These are phyloP conservation scores for Danio aesculapii DNA, from an alignment of 2,797 vertebrate species.

Conservation along the genomic window DNA sequence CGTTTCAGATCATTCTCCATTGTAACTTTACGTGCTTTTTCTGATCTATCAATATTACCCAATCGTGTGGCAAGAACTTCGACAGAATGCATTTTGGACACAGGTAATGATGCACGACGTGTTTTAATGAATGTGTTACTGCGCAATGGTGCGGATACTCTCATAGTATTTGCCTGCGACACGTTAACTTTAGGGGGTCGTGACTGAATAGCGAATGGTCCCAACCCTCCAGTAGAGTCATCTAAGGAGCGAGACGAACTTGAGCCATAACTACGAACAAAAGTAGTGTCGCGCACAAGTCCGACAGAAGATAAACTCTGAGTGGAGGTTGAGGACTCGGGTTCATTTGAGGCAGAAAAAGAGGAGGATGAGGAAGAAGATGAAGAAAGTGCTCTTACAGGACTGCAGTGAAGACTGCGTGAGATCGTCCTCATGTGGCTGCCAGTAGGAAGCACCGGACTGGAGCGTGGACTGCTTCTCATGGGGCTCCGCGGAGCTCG, in stretches of 20 bases:
- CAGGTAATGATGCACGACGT: slow-evolving; percentile 60
- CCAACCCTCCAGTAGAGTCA: slow-evolving; percentile 38
- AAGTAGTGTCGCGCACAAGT: slow-evolving; percentile 76
- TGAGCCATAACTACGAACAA: slow-evolving; percentile 75
- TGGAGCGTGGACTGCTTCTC: slow-evolving; percentile 80
- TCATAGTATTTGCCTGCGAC: slow-evolving; percentile 49
- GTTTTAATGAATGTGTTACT: slow-evolving; percentile 77
- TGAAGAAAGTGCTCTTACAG: slow-evolving; percentile 76
- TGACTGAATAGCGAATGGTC: slow-evolving; percentile 43
- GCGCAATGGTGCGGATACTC: slow-evolving; percentile 68
- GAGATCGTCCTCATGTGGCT: slow-evolving; percentile 74
- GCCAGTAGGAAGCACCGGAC: slow-evolving; percentile 69
- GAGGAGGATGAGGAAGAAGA: slow-evolving; percentile 63
- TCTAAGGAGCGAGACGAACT: slow-evolving; percentile 48
- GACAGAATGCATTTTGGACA: slow-evolving; percentile 52
- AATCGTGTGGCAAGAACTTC: slow-evolving; percentile 67
- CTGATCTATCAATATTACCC: slow-evolving; percentile 58
- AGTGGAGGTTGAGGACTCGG: slow-evolving; percentile 42
- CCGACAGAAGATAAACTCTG: slow-evolving; percentile 46
- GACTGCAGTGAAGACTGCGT: slow-evolving; percentile 81
- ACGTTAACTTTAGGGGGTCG: slow-evolving; percentile 48
- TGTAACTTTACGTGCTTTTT: slow-evolving; percentile 60
- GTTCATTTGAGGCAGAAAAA: slow-evolving; percentile 41
- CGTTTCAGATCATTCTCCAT: slow-evolving; percentile 42
- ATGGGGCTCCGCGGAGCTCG: slow-evolving; percentile 76